Base-by-base conservation (phyloP, 2,113 vertebrate species). In the Hippoglossus stenolepis region DNA sequence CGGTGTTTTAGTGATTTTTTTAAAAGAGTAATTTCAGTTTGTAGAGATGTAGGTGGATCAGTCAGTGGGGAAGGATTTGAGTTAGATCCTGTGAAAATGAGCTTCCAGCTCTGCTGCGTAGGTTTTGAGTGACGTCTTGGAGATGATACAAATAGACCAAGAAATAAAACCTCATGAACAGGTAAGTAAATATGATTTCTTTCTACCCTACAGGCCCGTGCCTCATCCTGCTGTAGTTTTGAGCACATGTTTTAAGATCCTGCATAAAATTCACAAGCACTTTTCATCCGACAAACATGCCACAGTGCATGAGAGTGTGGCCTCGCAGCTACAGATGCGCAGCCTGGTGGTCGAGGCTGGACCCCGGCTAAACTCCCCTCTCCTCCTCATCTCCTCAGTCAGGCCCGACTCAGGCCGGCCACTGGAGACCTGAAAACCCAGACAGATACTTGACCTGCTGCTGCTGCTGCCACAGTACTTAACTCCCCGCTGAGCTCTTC, bases 401-500 rank as follows among this genome's bases (percentile, higher is more conserved):
- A 56, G 66, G 70, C 53, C 40, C 12, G 45, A 47, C 45, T 47
- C 47, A 51, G 47, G 47, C 4, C 74, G 73, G 77, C 77, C 63
- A 14, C 62, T 51, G 65, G 67, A 85, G 79, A 85, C 68, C 14
- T 77, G 69, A 67, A 79, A 69, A 82, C 75, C 0, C 53, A 64
- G 62, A 75, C 53, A 64, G 62, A 75, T 57, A 82, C 56, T 64
- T 10, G 45, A 65, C 83, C 67, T 77, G 77, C 79, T 78, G 79
- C 70, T 77, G 56, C 70, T 77, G 59, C 70, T 38, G 75, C 69
- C 40, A 47, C 77, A 84, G 77, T 83, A 74, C 85, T 85, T 86
- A 75, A 70, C 84, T 84, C 75, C 88, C 83, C 0, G 70, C 83
- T 70, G 89, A 74, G 87, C 73, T 79, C 23, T 53, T 84, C 71